phyloP scores from a whole-genome alignment of 2,797 vertebrate genomes.

The Hippoglossus hippoglossus region DNA sequence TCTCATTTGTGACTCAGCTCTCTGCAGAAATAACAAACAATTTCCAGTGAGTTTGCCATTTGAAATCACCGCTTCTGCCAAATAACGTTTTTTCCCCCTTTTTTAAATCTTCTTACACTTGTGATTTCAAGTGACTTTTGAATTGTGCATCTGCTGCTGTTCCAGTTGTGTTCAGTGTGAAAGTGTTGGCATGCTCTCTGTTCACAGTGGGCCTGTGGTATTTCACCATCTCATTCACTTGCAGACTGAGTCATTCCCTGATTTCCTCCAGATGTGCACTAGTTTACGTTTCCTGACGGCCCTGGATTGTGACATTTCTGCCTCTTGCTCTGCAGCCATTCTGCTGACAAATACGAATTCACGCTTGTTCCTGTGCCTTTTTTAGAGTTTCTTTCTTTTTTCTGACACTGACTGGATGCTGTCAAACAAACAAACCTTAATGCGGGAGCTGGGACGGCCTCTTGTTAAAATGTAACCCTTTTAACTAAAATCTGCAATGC shows the following conservation, averaged over 20 bases:
- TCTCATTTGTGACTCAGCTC: no score
- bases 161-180: constrained; percentile 17
- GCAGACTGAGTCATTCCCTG: constrained; percentile 81
- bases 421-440: constrained; percentile 2
- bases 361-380: constrained; percentile 1
- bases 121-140: not conserved
- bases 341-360: constrained; percentile 70
- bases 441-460: not conserved
- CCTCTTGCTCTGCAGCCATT: constrained; percentile 53
- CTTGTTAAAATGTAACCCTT: constrained; percentile 69
- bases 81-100: not conserved
- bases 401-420: constrained; percentile 35
- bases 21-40: no score
- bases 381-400: not conserved
- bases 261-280: constrained; percentile 85
- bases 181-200: constrained; percentile 52
- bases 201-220: constrained; percentile 70
- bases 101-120: not conserved
- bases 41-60: no score
- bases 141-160: not conserved
- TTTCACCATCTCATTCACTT: constrained; percentile 80
- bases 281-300: constrained; percentile 77
- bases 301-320: constrained; percentile 79
- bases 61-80: not conserved
- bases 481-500: constrained; percentile 58